These are phyloP conservation scores for Thunnus maccoyii DNA, from an alignment of 2,113 vertebrate genomes.

Conservation along the genomic window DNA sequence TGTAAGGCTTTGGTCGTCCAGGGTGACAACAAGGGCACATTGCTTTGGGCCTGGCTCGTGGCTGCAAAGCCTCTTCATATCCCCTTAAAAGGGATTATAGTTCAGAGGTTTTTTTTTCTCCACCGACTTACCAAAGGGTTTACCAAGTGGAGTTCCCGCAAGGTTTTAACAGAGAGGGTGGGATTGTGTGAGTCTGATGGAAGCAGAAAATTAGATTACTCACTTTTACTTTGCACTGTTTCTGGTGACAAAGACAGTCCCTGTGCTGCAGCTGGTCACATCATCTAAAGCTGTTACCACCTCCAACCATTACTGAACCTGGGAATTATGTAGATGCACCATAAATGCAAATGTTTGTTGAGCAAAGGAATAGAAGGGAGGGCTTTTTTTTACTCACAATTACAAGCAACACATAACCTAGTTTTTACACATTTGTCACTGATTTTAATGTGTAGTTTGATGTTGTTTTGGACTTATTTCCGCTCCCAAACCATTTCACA, in stretches of 20 bases:
- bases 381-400: neutral
- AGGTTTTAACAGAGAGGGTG: constrained; percentile 56
- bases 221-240: constrained; percentile 63
- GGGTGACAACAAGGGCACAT: constrained; percentile 63
- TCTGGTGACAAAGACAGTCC: constrained; percentile 50
- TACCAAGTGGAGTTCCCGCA: constrained; percentile 60
- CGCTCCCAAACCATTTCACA: too few species aligned
- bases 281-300: constrained; percentile 22
- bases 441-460: neutral
- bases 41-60: constrained; percentile 46
- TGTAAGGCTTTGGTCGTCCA: constrained; percentile 43
- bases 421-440: neutral
- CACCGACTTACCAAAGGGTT: constrained; percentile 62
- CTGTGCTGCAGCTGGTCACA: constrained; percentile 43
- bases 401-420: neutral
- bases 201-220: constrained; percentile 79
- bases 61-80: constrained; percentile 75
- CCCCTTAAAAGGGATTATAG: constrained; percentile 82
- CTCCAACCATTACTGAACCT: constrained; percentile 39
- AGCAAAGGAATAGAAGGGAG: neutral
- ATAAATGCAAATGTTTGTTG: constrained; percentile 5
- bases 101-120: constrained; percentile 40
- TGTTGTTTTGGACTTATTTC: neutral
- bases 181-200: constrained; percentile 64
- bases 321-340: constrained; percentile 10